Evolutionary conservation across 2,797 vertebrate species (phyloP).

Genomic region (Crocidura indochinensis): DNA sequence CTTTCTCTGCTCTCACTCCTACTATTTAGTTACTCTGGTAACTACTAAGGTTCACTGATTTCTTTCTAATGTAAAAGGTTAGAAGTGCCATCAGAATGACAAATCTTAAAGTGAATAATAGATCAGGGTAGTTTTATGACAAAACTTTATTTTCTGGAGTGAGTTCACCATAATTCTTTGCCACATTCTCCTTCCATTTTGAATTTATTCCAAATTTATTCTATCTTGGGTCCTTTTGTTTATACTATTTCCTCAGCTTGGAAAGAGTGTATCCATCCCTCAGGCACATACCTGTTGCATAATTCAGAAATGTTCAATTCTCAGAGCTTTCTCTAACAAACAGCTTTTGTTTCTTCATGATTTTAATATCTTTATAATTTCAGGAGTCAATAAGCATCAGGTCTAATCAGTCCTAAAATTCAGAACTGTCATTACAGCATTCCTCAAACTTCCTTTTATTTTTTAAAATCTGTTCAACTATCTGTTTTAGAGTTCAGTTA

Average conservation of each 20-base stretch:
- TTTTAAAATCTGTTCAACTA: slow-evolving; percentile 26
- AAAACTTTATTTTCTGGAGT: neutral
- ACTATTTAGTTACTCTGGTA: slow-evolving; percentile 72
- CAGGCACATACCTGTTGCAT: neutral
- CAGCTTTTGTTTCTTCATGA: neutral
- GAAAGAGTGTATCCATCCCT: neutral
- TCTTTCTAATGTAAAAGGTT: slow-evolving; percentile 21
- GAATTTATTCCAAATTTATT: neutral
- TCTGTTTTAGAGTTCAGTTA: neutral
- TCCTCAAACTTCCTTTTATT: slow-evolving; percentile 15
- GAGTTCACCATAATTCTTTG: neutral
- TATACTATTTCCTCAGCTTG: neutral
- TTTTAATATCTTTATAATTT: slow-evolving; percentile 9
- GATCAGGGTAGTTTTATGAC: neutral
- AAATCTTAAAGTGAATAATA: slow-evolving; percentile 11
- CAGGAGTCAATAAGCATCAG: neutral
- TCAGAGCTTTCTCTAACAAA: neutral
- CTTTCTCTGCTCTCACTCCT: slow-evolving; percentile 43
- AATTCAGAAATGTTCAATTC: neutral
- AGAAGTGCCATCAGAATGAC: neutral
- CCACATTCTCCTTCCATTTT: neutral
- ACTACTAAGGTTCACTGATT: slow-evolving; percentile 47
- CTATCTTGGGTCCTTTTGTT: neutral
- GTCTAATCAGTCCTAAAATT: neutral
- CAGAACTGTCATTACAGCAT: neutral